Conservation (phyloP, 2,797 vertebrate species). For the Mallotus villosus region DNA sequence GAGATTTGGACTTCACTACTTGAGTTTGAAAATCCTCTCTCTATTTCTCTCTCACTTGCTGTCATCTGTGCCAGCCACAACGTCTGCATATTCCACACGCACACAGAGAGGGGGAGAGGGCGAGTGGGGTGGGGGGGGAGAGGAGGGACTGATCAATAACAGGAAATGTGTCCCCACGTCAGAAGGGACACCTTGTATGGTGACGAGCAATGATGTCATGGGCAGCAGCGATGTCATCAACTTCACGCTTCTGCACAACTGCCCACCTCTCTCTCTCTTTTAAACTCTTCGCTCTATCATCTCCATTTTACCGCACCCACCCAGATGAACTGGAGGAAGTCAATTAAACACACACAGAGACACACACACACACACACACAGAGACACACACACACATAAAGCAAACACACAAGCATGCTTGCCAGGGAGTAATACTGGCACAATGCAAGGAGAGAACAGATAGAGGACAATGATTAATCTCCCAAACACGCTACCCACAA, state of each 20-base stretch:
- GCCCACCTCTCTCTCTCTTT: too few relatives aligned
- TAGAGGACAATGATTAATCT: conserved; percentile 34
- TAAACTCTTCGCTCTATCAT: too few relatives aligned
- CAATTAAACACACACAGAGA: not conserved
- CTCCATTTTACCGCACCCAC: too few relatives aligned
- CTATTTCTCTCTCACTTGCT: conserved; percentile 10
- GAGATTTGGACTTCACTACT: not conserved
- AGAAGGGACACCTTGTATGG: conserved; percentile 44
- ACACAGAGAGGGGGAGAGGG: conserved; percentile 26
- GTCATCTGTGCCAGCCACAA: conserved; percentile 24
- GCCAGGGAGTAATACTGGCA: not conserved
- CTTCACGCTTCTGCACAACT: too few relatives aligned
- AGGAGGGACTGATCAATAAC: conserved; percentile 52
- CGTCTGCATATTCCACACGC: conserved; percentile 48
- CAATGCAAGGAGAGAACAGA: conserved; percentile 12
- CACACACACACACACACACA: not conserved
- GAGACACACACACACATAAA: not conserved
- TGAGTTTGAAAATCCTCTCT: not conserved
- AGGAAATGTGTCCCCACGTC: conserved; percentile 57
- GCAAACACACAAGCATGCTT: not conserved
- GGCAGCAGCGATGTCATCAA: not conserved
- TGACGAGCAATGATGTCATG: conserved; percentile 42
- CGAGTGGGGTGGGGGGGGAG: conserved; percentile 22
- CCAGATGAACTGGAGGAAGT: too few relatives aligned
- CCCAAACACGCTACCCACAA: conserved; percentile 4